Evolutionary conservation across 2,113 vertebrate genomes (phyloP).

Genomic region (Toxotes chatareus): DNA sequence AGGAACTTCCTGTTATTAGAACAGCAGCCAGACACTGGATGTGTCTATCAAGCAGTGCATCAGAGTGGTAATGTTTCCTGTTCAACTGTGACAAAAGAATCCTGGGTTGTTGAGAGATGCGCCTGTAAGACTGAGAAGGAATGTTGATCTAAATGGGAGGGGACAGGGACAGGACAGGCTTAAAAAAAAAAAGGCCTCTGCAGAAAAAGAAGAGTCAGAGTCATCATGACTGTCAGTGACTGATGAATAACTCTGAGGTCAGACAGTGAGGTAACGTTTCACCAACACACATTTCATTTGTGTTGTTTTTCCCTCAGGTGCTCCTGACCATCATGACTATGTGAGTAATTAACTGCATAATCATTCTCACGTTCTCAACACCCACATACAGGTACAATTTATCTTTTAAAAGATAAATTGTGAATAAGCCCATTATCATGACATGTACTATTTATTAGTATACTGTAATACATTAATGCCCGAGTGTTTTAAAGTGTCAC

Average conservation of each 20-base stretch:
- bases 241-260: slow-evolving; percentile 39
- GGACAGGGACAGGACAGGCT: background rate
- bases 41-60: slow-evolving; percentile 44
- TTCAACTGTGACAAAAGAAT: slow-evolving; percentile 23
- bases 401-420: no score
- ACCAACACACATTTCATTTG: slow-evolving; percentile 7
- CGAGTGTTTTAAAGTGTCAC: background rate
- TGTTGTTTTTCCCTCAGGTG: slow-evolving; percentile 58
- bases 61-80: slow-evolving; percentile 47
- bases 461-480: no score
- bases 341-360: slow-evolving; percentile 63
- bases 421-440: background rate
- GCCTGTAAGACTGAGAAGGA: background rate
- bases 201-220: background rate
- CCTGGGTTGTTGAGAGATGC: background rate
- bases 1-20: slow-evolving; percentile 77
- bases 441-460: background rate
- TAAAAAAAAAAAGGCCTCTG: slow-evolving; percentile 34
- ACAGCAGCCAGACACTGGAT: slow-evolving; percentile 38
- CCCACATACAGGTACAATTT: no score
- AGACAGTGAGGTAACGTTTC: slow-evolving; percentile 5
- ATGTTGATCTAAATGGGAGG: slow-evolving; percentile 4
- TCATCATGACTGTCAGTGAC: slow-evolving; percentile 26
- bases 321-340: slow-evolving; percentile 63
- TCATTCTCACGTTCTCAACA: background rate